Evolutionary conservation across 2,797 vertebrate species (phyloP), one percentile per base, ranked within the genome.

Genomic region (Sparidentex hasta): DNA sequence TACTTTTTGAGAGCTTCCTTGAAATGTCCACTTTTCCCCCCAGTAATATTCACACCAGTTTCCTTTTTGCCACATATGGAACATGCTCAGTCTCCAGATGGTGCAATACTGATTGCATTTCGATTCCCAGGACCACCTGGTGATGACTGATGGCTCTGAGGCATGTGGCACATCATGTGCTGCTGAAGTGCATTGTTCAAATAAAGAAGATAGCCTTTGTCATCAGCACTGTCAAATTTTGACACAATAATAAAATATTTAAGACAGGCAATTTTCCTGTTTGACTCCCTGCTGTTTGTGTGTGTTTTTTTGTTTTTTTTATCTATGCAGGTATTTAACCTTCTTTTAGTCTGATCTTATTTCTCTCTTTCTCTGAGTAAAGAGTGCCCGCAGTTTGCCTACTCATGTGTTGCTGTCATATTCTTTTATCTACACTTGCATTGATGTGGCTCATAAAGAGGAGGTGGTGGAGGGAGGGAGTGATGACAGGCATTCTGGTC

Each of bases 401-500:
- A 43, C n/a, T 65, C 27, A 55, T 29, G 29, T 63, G 46, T 21
- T 62, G 57, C 62, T 52, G 59, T 20, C 21, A 9, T 52, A n/a
- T 25, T 47, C 18, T 54, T 73, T 61, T 48, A 63, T 71, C 14
- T 57, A 11, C 11, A n/a, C 23, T 55, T 70, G 20, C 41, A 47
- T 52, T 38, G 51, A 64, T 46, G 43, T 59, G 23, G 4, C 48
- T 21, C 43, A 44, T 55, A 67, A 74, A 64, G 58, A n/a, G 41
- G 51, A 61, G 51, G 27, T 41, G 70, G 56, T n/a, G 20, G 27
- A 43, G 13, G 17, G 14, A 51, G 63, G 54, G 50, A 48, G 44
- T 14, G 69, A 67, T 72, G 71, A 78, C n/a, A 74, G 61, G 52
- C 66, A 5, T 76, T 76, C 55, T 55, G 67, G 59, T 48, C 55